Percentiles rank a stretch among this genome's conserved stretches.
These are phyloP conservation scores for Pseudorhiza aurosa DNA, from an alignment of 30 jellyfish, hydroid and myxozoan genomes.

Conservation along the genomic window DNA sequence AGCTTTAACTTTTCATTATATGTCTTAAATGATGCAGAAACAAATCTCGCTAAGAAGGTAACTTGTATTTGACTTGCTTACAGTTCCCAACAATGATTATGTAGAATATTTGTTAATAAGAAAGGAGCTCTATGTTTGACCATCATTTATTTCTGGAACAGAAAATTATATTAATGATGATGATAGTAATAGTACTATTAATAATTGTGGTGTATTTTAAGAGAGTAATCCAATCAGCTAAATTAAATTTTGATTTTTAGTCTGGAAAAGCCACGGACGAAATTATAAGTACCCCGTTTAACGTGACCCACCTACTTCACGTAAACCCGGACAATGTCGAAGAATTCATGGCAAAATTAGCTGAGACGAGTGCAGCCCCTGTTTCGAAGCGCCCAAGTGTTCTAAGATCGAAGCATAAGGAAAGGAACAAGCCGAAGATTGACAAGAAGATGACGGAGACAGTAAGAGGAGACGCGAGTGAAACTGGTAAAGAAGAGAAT, in stretches of 20 bases:
- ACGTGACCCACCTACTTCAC: slow-evolving; percentile 93
- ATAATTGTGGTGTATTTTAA: no score
- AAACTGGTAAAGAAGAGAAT: background rate
- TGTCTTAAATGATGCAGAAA: no score
- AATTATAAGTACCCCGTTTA: slow-evolving; percentile 89
- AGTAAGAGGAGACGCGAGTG: background rate
- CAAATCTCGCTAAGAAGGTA: no score
- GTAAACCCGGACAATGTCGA: slow-evolving; percentile 92
- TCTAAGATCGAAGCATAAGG: slow-evolving; percentile 7
- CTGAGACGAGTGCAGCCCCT: slow-evolving; percentile 44
- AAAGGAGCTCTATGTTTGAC: no score
- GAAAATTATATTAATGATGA: no score
- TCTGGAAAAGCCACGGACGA: slow-evolving; percentile 32
- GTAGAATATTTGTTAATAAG: no score
- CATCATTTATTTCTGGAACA: no score
- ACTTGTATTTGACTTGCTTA: no score
- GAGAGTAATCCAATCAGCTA: no score
- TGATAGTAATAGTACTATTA: no score
- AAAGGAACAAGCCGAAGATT: background rate
- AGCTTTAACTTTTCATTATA: no score
- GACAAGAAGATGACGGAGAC: background rate
- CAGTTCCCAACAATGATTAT: no score
- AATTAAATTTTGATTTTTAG: background rate
- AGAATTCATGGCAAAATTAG: slow-evolving; percentile 83
- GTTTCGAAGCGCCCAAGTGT: slow-evolving; percentile 38